Conservation (phyloP, 2,797 vertebrate species). For the Neoniphon sammara region DNA sequence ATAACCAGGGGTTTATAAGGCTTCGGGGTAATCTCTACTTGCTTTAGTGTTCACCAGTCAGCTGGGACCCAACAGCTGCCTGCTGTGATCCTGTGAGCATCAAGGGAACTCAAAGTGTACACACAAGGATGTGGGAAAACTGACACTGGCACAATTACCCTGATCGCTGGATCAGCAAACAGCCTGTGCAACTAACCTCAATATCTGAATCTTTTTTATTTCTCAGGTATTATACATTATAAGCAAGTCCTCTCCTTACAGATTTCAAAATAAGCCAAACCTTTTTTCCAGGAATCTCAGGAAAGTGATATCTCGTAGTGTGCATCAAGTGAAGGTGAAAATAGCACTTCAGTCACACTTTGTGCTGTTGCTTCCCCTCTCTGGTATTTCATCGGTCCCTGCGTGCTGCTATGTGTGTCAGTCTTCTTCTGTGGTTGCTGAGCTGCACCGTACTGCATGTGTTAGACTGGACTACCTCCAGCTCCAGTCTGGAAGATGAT, state of each 20-base stretch:
- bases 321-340: conserved; percentile 46
- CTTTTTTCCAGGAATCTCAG: too few species aligned
- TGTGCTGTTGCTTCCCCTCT: background rate
- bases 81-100: conserved; percentile 21
- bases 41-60: conserved; percentile 34
- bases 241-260: too few species aligned
- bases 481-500: conserved; percentile 73
- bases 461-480: conserved; percentile 76
- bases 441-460: conserved; percentile 64
- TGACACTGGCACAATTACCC: too few species aligned
- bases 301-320: conserved; percentile 8
- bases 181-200: too few species aligned
- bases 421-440: conserved; percentile 56
- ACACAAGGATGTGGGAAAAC: background rate
- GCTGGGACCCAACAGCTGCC: conserved; percentile 39
- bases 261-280: too few species aligned
- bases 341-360: conserved; percentile 37
- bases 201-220: too few species aligned
- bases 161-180: too few species aligned
- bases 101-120: background rate
- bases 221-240: too few species aligned
- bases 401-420: conserved; percentile 65
- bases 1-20: conserved; percentile 31
- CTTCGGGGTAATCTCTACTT: conserved; percentile 38
- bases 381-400: conserved; percentile 35